Conservation (phyloP, 2,797 vertebrate genomes). For the Cossypha heuglini region DNA sequence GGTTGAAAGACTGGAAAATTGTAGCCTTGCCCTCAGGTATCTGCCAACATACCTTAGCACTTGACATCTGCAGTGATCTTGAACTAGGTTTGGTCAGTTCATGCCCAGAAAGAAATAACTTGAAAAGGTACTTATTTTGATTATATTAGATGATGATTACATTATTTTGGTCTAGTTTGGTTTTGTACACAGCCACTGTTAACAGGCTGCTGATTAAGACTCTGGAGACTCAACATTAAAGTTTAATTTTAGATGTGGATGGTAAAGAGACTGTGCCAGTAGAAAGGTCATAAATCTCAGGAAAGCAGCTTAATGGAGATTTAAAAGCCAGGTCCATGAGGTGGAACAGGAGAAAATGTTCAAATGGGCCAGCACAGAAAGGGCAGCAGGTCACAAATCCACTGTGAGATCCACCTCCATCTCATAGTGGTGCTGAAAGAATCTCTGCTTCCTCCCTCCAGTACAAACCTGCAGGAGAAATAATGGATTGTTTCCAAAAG, state of each 20-base stretch:
- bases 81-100: neutral
- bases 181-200: neutral
- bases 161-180: neutral
- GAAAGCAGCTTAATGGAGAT: neutral
- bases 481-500: neutral
- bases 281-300: neutral
- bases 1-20: neutral
- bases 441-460: neutral
- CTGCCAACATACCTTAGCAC: neutral
- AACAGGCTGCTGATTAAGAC: neutral
- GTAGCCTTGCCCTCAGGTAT: neutral
- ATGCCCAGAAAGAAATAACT: neutral
- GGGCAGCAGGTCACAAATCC: neutral
- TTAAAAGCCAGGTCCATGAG: neutral
- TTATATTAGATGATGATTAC: neutral
- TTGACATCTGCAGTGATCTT: neutral
- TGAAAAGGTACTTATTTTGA: neutral
- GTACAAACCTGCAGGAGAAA: neutral
- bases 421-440: neutral
- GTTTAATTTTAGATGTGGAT: neutral
- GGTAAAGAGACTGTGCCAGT: neutral
- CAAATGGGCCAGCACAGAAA: neutral
- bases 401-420: neutral
- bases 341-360: neutral
- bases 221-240: neutral